These are phyloP conservation scores for Sepiola atlantica DNA, from an alignment of 2,888 invertebrate genomes.

Conservation along the genomic window DNA sequence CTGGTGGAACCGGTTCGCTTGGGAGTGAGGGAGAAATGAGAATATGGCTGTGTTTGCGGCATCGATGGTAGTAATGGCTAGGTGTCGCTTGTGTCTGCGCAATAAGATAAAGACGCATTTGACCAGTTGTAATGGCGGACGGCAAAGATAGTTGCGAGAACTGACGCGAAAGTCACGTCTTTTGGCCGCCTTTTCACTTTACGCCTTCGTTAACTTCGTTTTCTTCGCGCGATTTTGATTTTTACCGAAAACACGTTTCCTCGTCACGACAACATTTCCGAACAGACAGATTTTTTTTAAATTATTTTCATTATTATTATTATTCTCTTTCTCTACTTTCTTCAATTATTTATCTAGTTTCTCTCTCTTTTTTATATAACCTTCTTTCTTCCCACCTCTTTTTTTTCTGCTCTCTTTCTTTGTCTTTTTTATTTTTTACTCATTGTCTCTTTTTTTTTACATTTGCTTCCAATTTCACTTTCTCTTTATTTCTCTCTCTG, in stretches of 20 bases:
- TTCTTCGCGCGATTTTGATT: neutral
- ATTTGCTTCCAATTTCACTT: neutral
- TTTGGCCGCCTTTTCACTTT: neutral
- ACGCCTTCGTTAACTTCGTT: neutral
- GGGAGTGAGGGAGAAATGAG: neutral
- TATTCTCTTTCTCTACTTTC: neutral
- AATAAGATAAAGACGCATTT: conserved; percentile 6
- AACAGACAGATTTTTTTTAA: neutral
- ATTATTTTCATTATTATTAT: neutral
- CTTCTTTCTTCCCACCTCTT: too few species aligned
- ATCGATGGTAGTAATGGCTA: neutral
- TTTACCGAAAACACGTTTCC: neutral
- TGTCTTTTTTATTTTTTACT: neutral
- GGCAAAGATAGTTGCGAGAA: neutral
- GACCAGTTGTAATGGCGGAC: neutral
- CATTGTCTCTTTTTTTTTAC: neutral
- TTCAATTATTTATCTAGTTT: too few species aligned
- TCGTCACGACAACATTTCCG: neutral
- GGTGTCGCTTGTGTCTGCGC: neutral
- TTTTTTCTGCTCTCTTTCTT: neutral
- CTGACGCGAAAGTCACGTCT: neutral
- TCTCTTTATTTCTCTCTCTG: neutral
- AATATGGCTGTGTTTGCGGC: neutral
- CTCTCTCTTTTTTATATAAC: too few species aligned
- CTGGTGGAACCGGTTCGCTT: neutral